phyloP scores from a whole-genome alignment of 1,140 invertebrate genomes.

The Drosophila cardini region DNA sequence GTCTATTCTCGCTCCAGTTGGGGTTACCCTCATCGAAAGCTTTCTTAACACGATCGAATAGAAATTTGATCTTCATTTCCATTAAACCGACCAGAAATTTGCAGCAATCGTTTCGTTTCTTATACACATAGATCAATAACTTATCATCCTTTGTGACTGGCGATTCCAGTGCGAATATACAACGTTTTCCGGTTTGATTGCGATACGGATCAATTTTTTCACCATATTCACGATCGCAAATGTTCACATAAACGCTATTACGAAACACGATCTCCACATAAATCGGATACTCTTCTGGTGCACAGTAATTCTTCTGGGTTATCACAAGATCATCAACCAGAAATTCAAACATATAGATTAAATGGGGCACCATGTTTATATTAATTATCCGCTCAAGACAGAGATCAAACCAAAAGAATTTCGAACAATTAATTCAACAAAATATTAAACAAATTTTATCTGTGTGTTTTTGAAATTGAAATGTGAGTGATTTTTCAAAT shows the following conservation, averaged over 20 bases:
- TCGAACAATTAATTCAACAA: not conserved
- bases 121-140: conserved; percentile 67
- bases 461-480: not conserved
- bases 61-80: conserved; percentile 62
- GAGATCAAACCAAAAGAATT: not conserved
- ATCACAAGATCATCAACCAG: conserved; percentile 77
- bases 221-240: conserved; percentile 73
- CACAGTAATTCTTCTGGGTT: conserved; percentile 69
- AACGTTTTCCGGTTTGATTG: conserved; percentile 69
- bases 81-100: conserved; percentile 76
- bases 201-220: conserved; percentile 47
- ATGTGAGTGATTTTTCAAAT: not conserved
- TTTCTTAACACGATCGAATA: conserved; percentile 70
- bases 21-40: conserved; percentile 64
- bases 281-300: conserved; percentile 75
- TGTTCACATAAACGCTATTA: conserved; percentile 61
- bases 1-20: conserved; percentile 46
- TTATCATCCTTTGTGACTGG: conserved; percentile 65
- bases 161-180: conserved; percentile 63
- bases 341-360: conserved; percentile 82
- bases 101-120: conserved; percentile 67
- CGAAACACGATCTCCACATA: conserved; percentile 74
- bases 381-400: not conserved
- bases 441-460: not conserved
- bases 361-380: conserved; percentile 7